These are phyloP conservation scores for Pristis pectinata DNA, from an alignment of 2,797 vertebrate species.

Conservation along the genomic window DNA sequence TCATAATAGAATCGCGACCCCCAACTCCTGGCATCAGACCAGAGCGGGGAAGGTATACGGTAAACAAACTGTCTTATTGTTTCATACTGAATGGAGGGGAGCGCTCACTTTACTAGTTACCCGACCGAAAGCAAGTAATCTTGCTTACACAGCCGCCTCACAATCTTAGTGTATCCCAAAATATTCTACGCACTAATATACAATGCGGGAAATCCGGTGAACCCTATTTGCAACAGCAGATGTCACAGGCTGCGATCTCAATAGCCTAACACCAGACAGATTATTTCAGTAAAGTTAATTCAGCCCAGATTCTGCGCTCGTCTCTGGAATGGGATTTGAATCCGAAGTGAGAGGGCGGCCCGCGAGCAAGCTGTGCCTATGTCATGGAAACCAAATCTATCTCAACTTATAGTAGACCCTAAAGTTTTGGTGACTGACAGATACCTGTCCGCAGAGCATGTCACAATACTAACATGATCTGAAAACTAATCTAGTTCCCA, in stretches of 20 bases:
- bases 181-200: too few species aligned
- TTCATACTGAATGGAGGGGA: not conserved
- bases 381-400: not conserved
- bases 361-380: not conserved
- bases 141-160: not conserved
- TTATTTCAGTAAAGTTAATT: not conserved
- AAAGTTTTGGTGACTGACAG: not conserved
- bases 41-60: not conserved
- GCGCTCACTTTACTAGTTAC: not conserved
- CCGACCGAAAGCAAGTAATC: too few species aligned
- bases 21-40: too few species aligned
- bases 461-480: not conserved
- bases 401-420: not conserved
- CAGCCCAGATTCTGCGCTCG: too few species aligned
- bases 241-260: not conserved
- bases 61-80: not conserved
- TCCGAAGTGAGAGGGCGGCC: not conserved
- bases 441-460: not conserved
- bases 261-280: not conserved
- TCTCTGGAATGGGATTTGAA: not conserved
- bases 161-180: not conserved
- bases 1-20: not conserved
- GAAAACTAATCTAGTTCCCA: not conserved
- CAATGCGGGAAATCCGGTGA: not conserved
- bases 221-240: not conserved